phyloP scores from a whole-genome alignment of 1,140 invertebrate genomes.

The Tetragnatha versicolor region DNA sequence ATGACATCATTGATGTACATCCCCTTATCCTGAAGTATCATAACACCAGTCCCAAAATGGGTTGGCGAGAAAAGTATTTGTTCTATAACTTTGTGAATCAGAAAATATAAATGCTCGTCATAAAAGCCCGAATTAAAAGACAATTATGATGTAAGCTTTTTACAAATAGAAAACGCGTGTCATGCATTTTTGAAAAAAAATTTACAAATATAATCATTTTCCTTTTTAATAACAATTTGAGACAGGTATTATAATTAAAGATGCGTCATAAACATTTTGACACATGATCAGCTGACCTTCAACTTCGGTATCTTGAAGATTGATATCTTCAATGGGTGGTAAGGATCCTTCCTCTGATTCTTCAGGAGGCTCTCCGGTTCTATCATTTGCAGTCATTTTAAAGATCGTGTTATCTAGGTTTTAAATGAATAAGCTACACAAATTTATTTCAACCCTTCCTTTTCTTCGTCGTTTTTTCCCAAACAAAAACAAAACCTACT shows the following conservation, averaged over 20 bases:
- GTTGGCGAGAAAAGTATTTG: too few relatives aligned
- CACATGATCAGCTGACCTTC: not conserved
- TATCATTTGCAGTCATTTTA: slow-evolving; percentile 18
- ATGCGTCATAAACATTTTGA: not conserved
- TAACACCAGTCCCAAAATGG: too few relatives aligned
- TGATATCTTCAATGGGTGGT: not conserved
- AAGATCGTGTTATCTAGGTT: too few relatives aligned
- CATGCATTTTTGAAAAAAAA: not conserved
- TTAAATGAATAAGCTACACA: too few relatives aligned
- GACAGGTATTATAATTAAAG: not conserved
- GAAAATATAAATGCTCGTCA: not conserved
- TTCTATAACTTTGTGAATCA: too few relatives aligned
- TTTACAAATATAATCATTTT: not conserved
- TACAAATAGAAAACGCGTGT: not conserved
- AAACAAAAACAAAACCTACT: too few relatives aligned
- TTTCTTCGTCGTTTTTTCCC: too few relatives aligned
- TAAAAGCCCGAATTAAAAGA: not conserved
- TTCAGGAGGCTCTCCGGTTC: slow-evolving; percentile 11
- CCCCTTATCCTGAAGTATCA: too few relatives aligned
- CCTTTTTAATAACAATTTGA: not conserved
- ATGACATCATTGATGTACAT: too few relatives aligned
- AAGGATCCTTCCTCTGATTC: not conserved
- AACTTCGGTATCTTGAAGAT: slow-evolving; percentile 20
- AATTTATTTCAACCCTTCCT: too few relatives aligned
- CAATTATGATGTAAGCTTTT: not conserved